Evolutionary conservation across 1,140 invertebrate genomes (phyloP), one percentile per base, ranked within the genome.

Genomic region (Branchinecta lindahli): DNA sequence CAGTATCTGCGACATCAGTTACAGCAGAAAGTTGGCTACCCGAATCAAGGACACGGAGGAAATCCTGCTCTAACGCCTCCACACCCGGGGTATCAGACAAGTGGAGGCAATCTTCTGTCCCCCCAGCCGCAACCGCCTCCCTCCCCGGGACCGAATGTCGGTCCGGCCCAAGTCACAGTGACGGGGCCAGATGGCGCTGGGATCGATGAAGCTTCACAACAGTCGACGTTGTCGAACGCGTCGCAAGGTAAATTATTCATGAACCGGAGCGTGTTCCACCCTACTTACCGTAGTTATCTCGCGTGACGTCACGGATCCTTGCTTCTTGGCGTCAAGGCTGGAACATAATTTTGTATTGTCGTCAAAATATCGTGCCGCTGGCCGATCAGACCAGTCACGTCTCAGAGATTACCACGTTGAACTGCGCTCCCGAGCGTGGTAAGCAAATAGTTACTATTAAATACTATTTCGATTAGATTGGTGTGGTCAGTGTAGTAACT

Each of bases 151-250:
- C 73, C 82, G 66, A 79, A 81, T 70, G 80, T 80, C 73, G 84
- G 84, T 75, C 86, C 87, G 21, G 88, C 89, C n/a, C 87, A 87
- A 66, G 85, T 92, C 69, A 87, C 91, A 74, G 91, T 89, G 70
- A 92, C 90, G 65, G 90, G 90, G 33, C 90, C 90, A 5, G 90
- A 92, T 82, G 90, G 90, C 18, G 85, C 89, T 68, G 85, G 87
- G 44, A 82, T 93, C 71, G 91, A 94, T 79, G 91, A 94, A 80
- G 90, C 88, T 73, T 91, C 89, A 74, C 91, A 94, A 76, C 91
- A 94, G 78, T 93, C 90, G 73, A 94, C 91, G 71, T 83, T 93
- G 70, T 92, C 90, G 67, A 93, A 93, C 80, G 89, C 90, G 66
- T 93, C 91, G 69, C 90, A 88, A 76, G 89, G 88, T 90, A 77